These are phyloP conservation scores for Brachystomella parvula DNA, from an alignment of 1,140 invertebrate genomes.

Conservation along the genomic window DNA sequence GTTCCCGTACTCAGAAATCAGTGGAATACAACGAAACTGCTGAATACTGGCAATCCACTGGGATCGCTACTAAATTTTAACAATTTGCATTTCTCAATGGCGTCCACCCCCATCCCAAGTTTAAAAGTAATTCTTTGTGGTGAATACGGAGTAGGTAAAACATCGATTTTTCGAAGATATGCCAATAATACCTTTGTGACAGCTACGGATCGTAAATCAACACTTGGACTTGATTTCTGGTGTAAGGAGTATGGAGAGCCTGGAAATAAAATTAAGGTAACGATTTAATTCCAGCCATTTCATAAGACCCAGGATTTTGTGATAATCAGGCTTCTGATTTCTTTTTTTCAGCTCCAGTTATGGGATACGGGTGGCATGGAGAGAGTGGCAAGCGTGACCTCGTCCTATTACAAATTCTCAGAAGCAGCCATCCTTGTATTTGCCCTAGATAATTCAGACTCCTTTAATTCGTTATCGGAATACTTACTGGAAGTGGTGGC, in stretches of 20 bases:
- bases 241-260: constrained; percentile 62
- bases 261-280: neutral
- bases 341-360: constrained; percentile 61
- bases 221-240: constrained; percentile 82
- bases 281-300: neutral
- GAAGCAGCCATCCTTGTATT: constrained; percentile 85
- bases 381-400: constrained; percentile 80
- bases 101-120: constrained; percentile 18
- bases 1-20: too few relatives aligned
- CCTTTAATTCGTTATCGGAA: constrained; percentile 83
- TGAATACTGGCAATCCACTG: too few relatives aligned
- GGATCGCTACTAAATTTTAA: neutral
- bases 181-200: constrained; percentile 73
- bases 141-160: constrained; percentile 91
- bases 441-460: constrained; percentile 78
- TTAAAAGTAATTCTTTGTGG: constrained; percentile 85
- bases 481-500: constrained; percentile 79
- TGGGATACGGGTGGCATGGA: constrained; percentile 94
- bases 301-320: neutral
- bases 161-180: constrained; percentile 82
- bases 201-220: constrained; percentile 65
- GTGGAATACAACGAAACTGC: too few relatives aligned
- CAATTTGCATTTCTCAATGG: constrained; percentile 19
- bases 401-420: constrained; percentile 87
- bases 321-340: neutral